Evolutionary conservation across 2,113 vertebrate genomes (phyloP).

Genomic region (Dicrurus megarhynchus): DNA sequence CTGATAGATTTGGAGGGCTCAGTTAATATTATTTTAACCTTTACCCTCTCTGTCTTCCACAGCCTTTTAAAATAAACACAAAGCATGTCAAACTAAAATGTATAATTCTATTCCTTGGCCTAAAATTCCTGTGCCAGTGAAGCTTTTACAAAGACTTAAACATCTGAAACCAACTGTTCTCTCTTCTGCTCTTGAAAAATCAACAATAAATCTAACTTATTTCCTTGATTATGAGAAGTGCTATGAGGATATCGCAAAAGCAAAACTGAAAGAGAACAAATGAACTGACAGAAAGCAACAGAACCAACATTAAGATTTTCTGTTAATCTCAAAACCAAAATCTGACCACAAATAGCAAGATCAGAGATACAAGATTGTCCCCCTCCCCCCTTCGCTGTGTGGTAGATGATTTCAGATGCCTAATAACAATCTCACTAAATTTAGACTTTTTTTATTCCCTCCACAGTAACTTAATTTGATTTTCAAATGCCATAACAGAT

Average conservation of each 20-base stretch:
- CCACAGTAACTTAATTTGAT: background rate
- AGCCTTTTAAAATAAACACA: constrained; percentile 55
- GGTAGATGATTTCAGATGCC: background rate
- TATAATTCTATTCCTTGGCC: background rate
- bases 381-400: background rate
- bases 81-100: constrained; percentile 51
- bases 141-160: background rate
- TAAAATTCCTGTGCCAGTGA: background rate
- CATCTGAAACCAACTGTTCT: background rate
- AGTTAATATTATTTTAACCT: constrained; percentile 65
- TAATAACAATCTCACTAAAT: background rate
- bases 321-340: background rate
- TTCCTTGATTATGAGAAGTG: background rate
- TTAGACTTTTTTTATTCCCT: background rate
- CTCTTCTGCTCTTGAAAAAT: background rate
- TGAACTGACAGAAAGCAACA: background rate
- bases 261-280: background rate
- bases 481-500: background rate
- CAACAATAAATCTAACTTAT: background rate
- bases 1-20: constrained; percentile 42
- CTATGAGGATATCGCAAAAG: background rate
- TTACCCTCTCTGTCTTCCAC: constrained; percentile 31
- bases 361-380: background rate
- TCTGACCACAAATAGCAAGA: background rate
- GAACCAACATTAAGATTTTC: background rate